Base-by-base conservation (phyloP, 2,888 invertebrate genomes). In the Lochmaea crataegi region DNA sequence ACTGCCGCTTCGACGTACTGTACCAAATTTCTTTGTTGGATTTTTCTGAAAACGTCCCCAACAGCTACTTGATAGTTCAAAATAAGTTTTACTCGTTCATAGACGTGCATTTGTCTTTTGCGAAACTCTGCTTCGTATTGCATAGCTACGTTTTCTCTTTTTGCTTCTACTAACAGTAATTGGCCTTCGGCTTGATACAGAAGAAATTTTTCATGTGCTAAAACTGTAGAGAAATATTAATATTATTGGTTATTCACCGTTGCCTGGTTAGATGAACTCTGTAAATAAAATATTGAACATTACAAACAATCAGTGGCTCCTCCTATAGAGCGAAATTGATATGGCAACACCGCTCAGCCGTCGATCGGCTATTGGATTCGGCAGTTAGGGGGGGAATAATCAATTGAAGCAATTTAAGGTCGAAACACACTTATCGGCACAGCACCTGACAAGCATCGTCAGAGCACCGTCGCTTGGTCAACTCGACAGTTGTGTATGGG, bases 121-220 rank as follows among this genome's bases (percentile, higher is more conserved):
- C 95, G 90, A 89, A 96, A 99, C 0, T 92, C 93, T 57, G 96
- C 95, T 87, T 99, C 99, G 41, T 98, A 88, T 87, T 99, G 98
- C 77, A 99, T 90, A 48, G 92, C 91, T 26, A 99, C 91, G 87
- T 97, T 98, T 86, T 98, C 97, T 83, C 92, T 92, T 88, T 96
- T 97, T 77, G 94, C 96, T 67, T 94, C 91, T 77, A 94, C 90
- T 60, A 97, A 88, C 82, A 94, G 82, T 75, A 74, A n/a, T 60
- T 81, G 79, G 1, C 81, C 80, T 3, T 76, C 80, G 3, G 71
- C 90, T 69, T 92, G 89, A 92, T 16, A 63, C 18, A 42, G 42
- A n/a, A 92, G 38, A 6, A 18, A 18, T 18, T 63, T 63, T 63
- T 63, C 61, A n/a, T 63, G 38, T 3, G 42, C 16, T 41, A 63